These are phyloP conservation scores for Drosophila guanche DNA, from an alignment of 1,140 invertebrate species.

Conservation along the genomic window DNA sequence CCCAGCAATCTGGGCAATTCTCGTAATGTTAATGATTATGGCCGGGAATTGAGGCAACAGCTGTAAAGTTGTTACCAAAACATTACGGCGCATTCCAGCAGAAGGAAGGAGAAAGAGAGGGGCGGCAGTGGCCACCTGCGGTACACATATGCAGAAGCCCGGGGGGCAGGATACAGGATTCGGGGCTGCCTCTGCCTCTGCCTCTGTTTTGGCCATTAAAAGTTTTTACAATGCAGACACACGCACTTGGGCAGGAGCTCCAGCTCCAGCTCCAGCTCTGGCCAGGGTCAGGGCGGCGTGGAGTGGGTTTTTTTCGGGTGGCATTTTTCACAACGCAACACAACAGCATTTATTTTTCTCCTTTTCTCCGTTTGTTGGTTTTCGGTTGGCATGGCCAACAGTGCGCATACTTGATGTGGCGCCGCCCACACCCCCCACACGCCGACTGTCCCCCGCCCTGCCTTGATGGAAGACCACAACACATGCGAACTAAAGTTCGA, in stretches of 20 bases:
- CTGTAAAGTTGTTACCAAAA: conserved; percentile 58
- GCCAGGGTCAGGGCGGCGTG: conserved; percentile 4
- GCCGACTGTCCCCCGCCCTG: conserved; percentile 9
- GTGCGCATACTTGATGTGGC: conserved; percentile 76
- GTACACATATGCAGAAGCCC: conserved; percentile 59
- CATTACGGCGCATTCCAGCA: conserved; percentile 4
- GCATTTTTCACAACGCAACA: conserved; percentile 33
- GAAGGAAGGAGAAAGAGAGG: neutral
- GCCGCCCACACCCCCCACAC: neutral
- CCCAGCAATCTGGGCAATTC: conserved; percentile 47
- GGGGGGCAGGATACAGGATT: conserved; percentile 5
- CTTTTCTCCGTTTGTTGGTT: conserved; percentile 6
- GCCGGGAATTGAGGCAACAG: conserved; percentile 57
- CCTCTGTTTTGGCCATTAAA: conserved; percentile 63
- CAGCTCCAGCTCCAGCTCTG: neutral
- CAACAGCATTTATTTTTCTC: conserved; percentile 35
- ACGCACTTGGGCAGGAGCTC: conserved; percentile 58
- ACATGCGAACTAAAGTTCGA: conserved; percentile 73
- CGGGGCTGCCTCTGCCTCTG: conserved; percentile 12
- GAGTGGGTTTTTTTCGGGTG: conserved; percentile 11
- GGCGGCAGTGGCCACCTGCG: conserved; percentile 53
- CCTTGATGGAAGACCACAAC: conserved; percentile 76
- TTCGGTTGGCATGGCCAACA: conserved; percentile 60
- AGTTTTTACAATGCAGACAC: conserved; percentile 81
- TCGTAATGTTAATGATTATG: conserved; percentile 73